phyloP scores from a whole-genome alignment of 2,113 vertebrate species.

The Myiozetetes cayanensis region DNA sequence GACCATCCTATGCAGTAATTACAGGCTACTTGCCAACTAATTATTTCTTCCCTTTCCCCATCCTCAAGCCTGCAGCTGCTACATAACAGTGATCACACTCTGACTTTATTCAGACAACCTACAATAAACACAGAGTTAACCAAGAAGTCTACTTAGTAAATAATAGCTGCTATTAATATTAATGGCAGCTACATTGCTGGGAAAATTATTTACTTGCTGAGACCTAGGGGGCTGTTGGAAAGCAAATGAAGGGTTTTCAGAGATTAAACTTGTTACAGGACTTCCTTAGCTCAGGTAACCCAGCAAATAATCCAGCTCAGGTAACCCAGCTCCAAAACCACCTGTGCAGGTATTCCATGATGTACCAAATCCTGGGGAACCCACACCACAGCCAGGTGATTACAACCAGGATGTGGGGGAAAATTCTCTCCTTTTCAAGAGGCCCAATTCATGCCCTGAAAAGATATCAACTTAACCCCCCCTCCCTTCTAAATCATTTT shows the following conservation, averaged over 20 bases:
- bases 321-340: not conserved
- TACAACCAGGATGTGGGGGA: rapidly evolving
- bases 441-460: not conserved
- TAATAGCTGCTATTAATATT: not conserved
- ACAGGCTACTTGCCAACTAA: not conserved
- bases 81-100: not conserved
- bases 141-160: not conserved
- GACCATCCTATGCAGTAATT: not conserved
- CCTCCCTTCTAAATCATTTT: not conserved
- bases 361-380: not conserved
- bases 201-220: not conserved
- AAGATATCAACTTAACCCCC: not conserved
- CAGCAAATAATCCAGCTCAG: not conserved
- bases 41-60: not conserved
- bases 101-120: not conserved
- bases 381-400: not conserved
- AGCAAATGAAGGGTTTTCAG: not conserved
- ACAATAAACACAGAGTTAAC: not conserved
- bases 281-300: not conserved
- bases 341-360: not conserved
- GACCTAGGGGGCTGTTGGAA: not conserved
- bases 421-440: not conserved
- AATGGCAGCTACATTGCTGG: not conserved
- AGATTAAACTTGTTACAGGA: not conserved
- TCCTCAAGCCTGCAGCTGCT: not conserved